Evolutionary conservation across 92 coral and sea anemone species (phyloP), one percentile per base, ranked within the genome.

Genomic region (Ricordea florida): DNA sequence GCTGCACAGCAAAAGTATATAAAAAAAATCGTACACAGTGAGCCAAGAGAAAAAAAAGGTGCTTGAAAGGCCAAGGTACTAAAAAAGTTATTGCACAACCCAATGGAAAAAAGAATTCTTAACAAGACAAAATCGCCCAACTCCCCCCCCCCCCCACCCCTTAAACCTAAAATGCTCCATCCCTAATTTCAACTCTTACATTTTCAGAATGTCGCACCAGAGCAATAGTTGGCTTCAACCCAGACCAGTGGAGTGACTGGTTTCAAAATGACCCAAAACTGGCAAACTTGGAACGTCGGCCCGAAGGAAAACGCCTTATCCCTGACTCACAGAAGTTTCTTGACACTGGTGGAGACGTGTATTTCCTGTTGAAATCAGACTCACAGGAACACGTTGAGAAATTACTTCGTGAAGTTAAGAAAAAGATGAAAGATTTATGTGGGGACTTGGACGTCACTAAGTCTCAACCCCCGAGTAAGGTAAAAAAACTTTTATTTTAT

Each of bases 291-390:
- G 96, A 86, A 8, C 72, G 4, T 2, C 83, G 92, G 40, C 5
- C 31, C 25, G 64, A 35, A 4, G 48, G 49, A 16, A 10, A 48
- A n/a, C 53, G 31, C 8, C 85, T 90, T 11, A 51, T 90, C 29
- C 35, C 49, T 14, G 83, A 72, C 69, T 90, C 96, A 8, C 72
- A 78, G 69, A 90, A 90, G 43, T 90, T 90, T 40, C 40, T 90
- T 28, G 85, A 90, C 24, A 90, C 96, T 1, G 96, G 96, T 2
- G 96, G 96, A 4, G 96, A 90, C 59, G 58, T 85, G 37, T 89
- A 52, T 64, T 89, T 85, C 81, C 50, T 75, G 9, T 88, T 86
- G 16, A 90, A 90, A 25, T 81, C 96, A 1, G 87, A 86, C 38
- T 60, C 37, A 0, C 37, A 60, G 22, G 85, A 52, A 0, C 78